A percentile compares a stretch with the other conserved stretches of the same genome.
Conservation (phyloP, 2,888 invertebrate genomes). For the Geophilus truncorum region DNA sequence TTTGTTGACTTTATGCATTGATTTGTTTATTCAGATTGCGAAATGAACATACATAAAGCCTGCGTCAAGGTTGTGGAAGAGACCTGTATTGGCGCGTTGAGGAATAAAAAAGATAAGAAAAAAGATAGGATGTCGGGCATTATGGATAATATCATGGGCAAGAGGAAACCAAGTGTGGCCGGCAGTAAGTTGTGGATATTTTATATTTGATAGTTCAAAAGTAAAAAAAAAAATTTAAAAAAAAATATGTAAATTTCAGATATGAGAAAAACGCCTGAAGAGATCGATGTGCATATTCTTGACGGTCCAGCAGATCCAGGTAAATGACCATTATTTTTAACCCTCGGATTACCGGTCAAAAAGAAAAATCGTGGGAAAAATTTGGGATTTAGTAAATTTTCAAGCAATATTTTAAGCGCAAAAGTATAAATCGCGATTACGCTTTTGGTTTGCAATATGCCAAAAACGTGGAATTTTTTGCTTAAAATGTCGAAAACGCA, state of each 20-base stretch:
- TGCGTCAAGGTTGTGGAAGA: constrained; percentile 77
- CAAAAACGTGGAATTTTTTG: too few relatives aligned
- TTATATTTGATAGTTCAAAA: too few relatives aligned
- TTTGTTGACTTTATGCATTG: background rate
- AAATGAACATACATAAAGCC: constrained; percentile 75
- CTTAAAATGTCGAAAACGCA: too few relatives aligned
- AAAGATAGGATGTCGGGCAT: constrained; percentile 38
- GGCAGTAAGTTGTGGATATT: background rate
- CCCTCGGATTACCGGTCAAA: too few relatives aligned
- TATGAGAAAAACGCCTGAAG: background rate
- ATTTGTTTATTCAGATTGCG: constrained; percentile 62
- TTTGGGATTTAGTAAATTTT: too few relatives aligned
- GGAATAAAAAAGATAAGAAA: constrained; percentile 43
- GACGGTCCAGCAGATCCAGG: background rate
- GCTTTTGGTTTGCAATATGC: too few relatives aligned
- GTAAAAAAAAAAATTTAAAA: background rate
- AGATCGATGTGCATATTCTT: background rate
- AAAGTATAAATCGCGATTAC: too few relatives aligned
- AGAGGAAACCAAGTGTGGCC: constrained; percentile 32
- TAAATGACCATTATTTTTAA: background rate
- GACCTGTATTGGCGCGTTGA: constrained; percentile 65
- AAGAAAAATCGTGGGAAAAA: too few relatives aligned
- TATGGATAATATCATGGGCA: constrained; percentile 40
- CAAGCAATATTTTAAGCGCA: too few relatives aligned
- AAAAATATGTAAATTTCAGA: background rate